phyloP scores from a whole-genome alignment of 2,797 vertebrate species.

The Microctenopoma lineatum region DNA sequence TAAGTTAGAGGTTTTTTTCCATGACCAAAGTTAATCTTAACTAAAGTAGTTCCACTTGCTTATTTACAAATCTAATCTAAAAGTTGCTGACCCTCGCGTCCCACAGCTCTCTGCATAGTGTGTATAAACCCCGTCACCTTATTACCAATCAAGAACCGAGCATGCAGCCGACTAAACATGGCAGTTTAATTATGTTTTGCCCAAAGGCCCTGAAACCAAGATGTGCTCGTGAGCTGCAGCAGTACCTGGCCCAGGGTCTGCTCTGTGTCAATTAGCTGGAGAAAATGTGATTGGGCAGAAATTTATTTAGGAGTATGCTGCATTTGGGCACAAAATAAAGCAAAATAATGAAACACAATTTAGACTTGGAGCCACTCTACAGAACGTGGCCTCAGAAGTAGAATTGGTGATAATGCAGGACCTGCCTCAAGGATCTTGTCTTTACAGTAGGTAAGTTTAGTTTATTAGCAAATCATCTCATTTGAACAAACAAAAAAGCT shows the following conservation, averaged over 20 bases:
- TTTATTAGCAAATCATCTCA: constrained; percentile 25
- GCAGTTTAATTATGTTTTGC: constrained; percentile 49
- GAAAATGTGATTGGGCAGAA: constrained; percentile 40
- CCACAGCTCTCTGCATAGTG: constrained; percentile 5
- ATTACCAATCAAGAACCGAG: constrained; percentile 3
- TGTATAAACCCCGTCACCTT: constrained; percentile 1
- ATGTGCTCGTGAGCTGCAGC: constrained; percentile 10
- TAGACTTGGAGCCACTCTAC: not conserved
- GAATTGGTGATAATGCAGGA: constrained; percentile 17
- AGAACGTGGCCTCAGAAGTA: constrained; percentile 2
- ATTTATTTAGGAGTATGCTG: constrained; percentile 34
- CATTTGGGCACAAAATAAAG: constrained; percentile 19
- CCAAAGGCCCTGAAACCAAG: constrained; percentile 13
- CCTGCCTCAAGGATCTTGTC: constrained; percentile 26
- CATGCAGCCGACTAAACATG: constrained; percentile 12
- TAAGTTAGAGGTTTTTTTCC: not conserved
- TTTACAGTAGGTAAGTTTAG: constrained; percentile 18
- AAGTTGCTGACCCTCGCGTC: not conserved
- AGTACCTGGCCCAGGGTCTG: constrained; percentile 7
- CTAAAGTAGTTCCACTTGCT: constrained; percentile 1
- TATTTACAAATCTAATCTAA: not conserved
- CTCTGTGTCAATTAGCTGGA: constrained; percentile 32
- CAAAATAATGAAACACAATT: constrained; percentile 44
- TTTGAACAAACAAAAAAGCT: constrained; percentile 5
- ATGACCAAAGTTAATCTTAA: constrained; percentile 11